Evolutionary conservation across 2,113 vertebrate species (phyloP).

Genomic region (Nerophis ophidion): DNA sequence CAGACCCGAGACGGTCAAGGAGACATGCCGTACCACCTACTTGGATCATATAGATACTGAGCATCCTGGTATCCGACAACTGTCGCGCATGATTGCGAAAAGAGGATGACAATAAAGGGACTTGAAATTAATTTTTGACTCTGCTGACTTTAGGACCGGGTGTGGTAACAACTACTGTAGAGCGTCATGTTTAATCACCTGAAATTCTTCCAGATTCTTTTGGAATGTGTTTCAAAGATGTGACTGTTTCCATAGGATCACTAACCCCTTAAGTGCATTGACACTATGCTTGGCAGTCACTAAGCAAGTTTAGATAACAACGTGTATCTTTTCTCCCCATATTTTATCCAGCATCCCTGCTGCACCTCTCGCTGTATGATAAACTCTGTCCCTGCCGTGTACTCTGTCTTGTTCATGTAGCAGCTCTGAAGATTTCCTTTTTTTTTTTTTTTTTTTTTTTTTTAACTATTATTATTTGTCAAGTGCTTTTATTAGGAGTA

Average conservation of each 20-base stretch:
- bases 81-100: too few relatives aligned
- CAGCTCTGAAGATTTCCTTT: constrained; percentile 65
- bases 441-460: not conserved
- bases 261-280: constrained; percentile 72
- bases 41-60: constrained; percentile 69
- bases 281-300: constrained; percentile 70
- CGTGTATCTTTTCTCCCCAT: constrained; percentile 57
- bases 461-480: constrained; percentile 43
- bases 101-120: constrained; percentile 39
- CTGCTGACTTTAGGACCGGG: constrained; percentile 65
- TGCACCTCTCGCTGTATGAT: constrained; percentile 70
- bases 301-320: constrained; percentile 68
- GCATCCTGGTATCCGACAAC: constrained; percentile 35
- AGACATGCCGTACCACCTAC: constrained; percentile 54
- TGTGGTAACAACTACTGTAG: constrained; percentile 72
- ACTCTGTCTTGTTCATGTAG: constrained; percentile 76
- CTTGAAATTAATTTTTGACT: constrained; percentile 49
- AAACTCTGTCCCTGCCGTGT: constrained; percentile 71
- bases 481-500: constrained; percentile 75
- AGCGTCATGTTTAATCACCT: constrained; percentile 57
- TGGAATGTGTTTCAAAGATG: constrained; percentile 66
- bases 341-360: constrained; percentile 58
- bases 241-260: constrained; percentile 70
- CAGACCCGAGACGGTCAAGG: constrained; percentile 55
- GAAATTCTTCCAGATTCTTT: constrained; percentile 65